A percentile compares a stretch with the other conserved stretches of the same genome.
These are phyloP conservation scores for Lutjanus campechanus DNA, from an alignment of 2,797 vertebrate species.

Conservation along the genomic window DNA sequence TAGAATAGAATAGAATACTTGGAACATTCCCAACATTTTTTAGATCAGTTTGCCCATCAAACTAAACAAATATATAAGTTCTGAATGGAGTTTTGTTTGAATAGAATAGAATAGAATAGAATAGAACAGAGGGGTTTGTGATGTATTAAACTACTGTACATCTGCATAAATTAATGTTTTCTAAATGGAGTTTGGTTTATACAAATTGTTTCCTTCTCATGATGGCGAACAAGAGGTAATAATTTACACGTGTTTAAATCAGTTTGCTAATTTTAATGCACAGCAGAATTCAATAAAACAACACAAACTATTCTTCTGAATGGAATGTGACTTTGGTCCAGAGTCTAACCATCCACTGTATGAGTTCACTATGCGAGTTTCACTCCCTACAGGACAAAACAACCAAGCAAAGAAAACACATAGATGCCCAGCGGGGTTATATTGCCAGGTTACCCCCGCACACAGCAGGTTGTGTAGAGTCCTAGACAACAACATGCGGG, in stretches of 20 bases:
- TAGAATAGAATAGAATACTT: neutral
- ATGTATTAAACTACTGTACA: neutral
- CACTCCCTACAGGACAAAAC: slow-evolving; percentile 5
- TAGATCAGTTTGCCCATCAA: neutral
- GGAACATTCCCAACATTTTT: no score
- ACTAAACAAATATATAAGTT: neutral
- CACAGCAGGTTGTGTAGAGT: slow-evolving; percentile 45
- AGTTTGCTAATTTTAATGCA: no score
- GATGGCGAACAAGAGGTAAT: neutral
- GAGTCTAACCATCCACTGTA: neutral
- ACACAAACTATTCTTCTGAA: neutral
- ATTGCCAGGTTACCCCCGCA: slow-evolving; percentile 76
- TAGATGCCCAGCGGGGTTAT: slow-evolving; percentile 60
- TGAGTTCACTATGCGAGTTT: slow-evolving; percentile 4
- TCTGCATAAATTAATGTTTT: neutral
- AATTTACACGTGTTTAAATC: no score
- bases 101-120: neutral
- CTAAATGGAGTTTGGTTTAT: neutral
- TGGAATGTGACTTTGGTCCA: neutral
- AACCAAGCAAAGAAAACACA: slow-evolving; percentile 7
- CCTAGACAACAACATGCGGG: slow-evolving; percentile 53
- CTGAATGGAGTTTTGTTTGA: neutral
- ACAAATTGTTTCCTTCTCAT: neutral
- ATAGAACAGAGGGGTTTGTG: neutral
- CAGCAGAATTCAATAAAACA: no score